phyloP scores from a whole-genome alignment of 2,113 vertebrate species.

The Aldabrachelys gigantea region DNA sequence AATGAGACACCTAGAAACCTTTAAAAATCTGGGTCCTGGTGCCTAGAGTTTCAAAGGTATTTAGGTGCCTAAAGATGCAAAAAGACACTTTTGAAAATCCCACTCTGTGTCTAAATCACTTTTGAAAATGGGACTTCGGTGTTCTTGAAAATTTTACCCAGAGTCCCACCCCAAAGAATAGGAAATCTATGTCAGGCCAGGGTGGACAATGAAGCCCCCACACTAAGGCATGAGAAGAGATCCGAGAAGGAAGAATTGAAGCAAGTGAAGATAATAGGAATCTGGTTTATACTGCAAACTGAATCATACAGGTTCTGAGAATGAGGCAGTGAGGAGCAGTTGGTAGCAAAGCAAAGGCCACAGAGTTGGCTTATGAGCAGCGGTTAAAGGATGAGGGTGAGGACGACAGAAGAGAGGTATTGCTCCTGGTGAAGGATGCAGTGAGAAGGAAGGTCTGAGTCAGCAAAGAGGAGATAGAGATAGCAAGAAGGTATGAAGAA shows the following conservation, averaged over 20 bases:
- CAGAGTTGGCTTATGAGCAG: background rate
- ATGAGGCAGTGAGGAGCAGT: background rate
- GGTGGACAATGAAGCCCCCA: background rate
- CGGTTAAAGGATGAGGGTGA: background rate
- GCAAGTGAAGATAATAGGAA: accelerated
- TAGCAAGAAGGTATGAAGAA: background rate
- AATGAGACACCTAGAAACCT: slow-evolving; percentile 51
- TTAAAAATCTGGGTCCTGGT: slow-evolving; percentile 16
- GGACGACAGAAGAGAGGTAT: background rate
- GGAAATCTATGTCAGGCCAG: background rate
- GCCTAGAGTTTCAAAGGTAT: slow-evolving; percentile 25
- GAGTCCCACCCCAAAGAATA: background rate
- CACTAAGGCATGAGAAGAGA: background rate
- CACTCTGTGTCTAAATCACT: background rate
- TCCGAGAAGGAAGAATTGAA: background rate
- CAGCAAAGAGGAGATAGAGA: background rate
- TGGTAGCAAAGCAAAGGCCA: background rate
- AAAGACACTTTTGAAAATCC: slow-evolving; percentile 12
- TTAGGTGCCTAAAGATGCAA: background rate
- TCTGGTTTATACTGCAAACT: background rate
- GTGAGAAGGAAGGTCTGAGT: background rate
- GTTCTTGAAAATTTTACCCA: background rate
- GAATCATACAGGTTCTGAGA: background rate
- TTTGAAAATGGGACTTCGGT: background rate
- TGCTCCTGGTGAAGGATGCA: background rate